Conservation (phyloP, 2,113 vertebrate species). For the Myodes glareolus region DNA sequence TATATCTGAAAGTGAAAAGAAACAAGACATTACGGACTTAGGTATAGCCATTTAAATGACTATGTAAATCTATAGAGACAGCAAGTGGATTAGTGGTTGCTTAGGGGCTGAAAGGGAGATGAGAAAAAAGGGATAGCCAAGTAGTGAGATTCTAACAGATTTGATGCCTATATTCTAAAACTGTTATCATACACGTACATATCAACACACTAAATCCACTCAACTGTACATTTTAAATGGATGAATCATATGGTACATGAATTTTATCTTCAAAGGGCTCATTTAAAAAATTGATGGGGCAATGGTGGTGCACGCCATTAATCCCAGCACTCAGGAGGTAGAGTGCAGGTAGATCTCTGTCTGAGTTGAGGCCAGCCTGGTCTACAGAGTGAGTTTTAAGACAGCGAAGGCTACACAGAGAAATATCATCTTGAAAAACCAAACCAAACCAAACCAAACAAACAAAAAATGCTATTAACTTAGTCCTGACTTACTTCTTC, state of each 20-base stretch:
- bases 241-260: background rate
- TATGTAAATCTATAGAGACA: background rate
- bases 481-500: conserved; percentile 91
- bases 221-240: background rate
- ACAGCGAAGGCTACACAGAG: background rate
- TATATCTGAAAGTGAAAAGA: conserved; percentile 40
- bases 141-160: background rate
- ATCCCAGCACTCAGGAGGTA: background rate
- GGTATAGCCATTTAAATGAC: background rate
- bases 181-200: background rate
- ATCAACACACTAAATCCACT: background rate
- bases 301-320: background rate
- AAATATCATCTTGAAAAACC: background rate
- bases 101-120: background rate
- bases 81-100: background rate
- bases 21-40: background rate
- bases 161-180: background rate
- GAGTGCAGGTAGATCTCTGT: background rate
- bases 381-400: background rate
- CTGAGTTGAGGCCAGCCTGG: background rate
- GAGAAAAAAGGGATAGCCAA: background rate
- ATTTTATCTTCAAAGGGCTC: conserved; percentile 4
- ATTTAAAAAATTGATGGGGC: background rate
- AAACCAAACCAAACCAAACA: background rate
- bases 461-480: background rate